These are phyloP conservation scores for Zosterops pallidus DNA, from an alignment of 2,113 vertebrate genomes.

Conservation along the genomic window DNA sequence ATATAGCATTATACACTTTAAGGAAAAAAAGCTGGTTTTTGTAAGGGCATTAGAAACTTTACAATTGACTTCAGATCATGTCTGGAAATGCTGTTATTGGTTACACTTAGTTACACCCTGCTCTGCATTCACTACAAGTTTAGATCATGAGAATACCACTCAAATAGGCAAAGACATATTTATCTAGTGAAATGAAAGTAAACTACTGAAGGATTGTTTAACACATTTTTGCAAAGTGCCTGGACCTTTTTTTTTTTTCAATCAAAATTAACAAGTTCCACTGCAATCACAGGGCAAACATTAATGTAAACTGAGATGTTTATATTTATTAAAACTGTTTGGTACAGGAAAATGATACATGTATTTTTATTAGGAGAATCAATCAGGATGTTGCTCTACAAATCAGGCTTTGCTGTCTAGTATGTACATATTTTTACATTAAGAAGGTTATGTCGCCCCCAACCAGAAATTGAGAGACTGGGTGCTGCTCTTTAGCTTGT, in stretches of 20 bases:
- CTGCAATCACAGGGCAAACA: neutral
- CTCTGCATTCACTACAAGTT: neutral
- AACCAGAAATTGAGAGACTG: neutral
- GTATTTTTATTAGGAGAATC: neutral
- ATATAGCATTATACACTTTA: neutral
- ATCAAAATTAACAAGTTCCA: neutral
- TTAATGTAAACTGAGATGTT: neutral
- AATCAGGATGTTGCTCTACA: neutral
- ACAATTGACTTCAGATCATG: neutral
- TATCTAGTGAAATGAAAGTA: neutral
- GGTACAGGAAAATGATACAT: neutral
- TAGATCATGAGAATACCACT: neutral
- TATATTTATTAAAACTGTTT: neutral
- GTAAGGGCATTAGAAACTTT: neutral
- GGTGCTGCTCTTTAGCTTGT: neutral
- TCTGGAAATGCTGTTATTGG: neutral
- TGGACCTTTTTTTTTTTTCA: neutral
- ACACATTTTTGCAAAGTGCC: neutral
- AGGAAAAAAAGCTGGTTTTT: neutral
- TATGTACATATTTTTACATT: neutral
- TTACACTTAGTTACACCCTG: neutral
- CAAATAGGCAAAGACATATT: neutral
- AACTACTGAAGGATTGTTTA: neutral
- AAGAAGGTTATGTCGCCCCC: accelerated
- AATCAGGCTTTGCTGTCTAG: neutral